A percentile compares a stretch with the other conserved stretches of the same genome.
These are phyloP conservation scores for Atlantisia rogersi DNA, from an alignment of 2,113 vertebrate genomes.

Conservation along the genomic window DNA sequence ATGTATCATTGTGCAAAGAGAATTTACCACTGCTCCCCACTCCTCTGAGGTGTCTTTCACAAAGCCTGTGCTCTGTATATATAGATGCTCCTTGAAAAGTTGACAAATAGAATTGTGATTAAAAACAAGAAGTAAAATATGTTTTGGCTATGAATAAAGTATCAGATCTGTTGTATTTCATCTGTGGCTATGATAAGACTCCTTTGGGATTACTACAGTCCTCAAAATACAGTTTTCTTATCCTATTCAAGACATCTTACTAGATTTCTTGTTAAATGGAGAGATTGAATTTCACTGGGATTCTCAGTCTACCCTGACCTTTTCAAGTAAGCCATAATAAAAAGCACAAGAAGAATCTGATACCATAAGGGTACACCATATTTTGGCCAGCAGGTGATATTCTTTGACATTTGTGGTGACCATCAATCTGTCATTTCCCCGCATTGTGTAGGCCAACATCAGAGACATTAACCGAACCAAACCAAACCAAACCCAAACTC, in stretches of 20 bases:
- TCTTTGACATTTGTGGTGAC: constrained; percentile 52
- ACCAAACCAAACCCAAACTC: neutral
- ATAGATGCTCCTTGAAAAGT: neutral
- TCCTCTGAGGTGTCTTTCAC: neutral
- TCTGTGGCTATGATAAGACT: neutral
- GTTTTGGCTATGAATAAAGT: neutral
- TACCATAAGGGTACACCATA: constrained; percentile 25
- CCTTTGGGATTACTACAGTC: neutral
- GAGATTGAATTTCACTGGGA: constrained; percentile 71
- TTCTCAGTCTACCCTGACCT: constrained; percentile 66
- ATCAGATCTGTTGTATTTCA: neutral
- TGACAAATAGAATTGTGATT: neutral
- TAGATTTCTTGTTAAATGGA: constrained; percentile 67
- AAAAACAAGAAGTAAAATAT: neutral
- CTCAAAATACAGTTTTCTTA: constrained; percentile 37
- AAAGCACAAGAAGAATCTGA: constrained; percentile 65
- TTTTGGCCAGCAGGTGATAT: constrained; percentile 66
- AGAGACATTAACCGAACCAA: neutral
- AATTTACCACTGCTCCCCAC: neutral
- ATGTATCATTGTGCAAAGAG: neutral
- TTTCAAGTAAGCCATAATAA: constrained; percentile 64
- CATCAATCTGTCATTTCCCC: constrained; percentile 52
- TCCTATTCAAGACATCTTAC: constrained; percentile 42
- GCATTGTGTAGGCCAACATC: neutral
- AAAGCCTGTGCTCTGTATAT: neutral